Percentiles rank a stretch among this genome's conserved stretches.
These are phyloP conservation scores for Drepanosiphum platanoidis DNA, from an alignment of 2,888 invertebrate species.

Conservation along the genomic window DNA sequence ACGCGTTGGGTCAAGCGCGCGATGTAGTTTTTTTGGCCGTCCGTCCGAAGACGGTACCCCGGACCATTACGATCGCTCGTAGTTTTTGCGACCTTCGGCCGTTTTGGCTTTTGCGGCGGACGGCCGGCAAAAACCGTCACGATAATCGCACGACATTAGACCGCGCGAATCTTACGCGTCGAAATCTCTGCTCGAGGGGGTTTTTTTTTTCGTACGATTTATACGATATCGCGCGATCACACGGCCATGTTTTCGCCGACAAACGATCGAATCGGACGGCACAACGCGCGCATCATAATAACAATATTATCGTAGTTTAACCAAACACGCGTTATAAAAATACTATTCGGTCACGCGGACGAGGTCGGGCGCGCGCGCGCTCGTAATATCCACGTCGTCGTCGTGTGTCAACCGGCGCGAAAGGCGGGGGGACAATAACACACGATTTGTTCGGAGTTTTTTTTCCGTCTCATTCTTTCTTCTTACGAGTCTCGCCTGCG, in stretches of 20 bases:
- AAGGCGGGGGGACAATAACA: neutral
- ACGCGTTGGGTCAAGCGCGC: no score
- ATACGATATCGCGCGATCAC: no score
- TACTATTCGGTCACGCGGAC: constrained; percentile 31
- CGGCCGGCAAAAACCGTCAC: no score
- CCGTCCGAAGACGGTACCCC: no score
- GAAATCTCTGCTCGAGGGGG: no score
- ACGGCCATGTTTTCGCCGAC: neutral
- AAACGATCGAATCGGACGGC: neutral
- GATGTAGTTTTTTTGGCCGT: no score
- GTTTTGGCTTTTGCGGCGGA: no score
- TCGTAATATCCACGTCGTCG: constrained; percentile 25
- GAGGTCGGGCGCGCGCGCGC: neutral
- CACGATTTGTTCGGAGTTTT: constrained; percentile 24
- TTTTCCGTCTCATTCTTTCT: neutral
- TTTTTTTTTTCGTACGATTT: no score
- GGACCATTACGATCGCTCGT: no score
- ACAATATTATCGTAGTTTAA: neutral
- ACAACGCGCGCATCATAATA: neutral
- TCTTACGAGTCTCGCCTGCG: neutral
- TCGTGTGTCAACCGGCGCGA: constrained; percentile 22
- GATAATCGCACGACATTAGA: no score
- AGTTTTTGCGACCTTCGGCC: no score
- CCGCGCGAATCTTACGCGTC: no score
- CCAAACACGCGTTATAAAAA: neutral